Evolutionary conservation across 2,888 invertebrate species (phyloP).

Genomic region (Aporophyla lueneburgensis): DNA sequence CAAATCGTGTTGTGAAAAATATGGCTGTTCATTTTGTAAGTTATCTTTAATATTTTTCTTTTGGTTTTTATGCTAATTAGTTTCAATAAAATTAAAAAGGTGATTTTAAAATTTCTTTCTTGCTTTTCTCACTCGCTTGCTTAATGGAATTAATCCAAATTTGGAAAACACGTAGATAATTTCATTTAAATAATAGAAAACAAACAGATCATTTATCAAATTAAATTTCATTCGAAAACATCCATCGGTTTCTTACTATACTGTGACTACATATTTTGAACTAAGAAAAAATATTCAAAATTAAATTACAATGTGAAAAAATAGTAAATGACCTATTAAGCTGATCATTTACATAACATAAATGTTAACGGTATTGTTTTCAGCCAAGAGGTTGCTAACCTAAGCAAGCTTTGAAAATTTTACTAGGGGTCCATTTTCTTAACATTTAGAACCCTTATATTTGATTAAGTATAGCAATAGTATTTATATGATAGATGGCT

Average conservation of each 20-base stretch:
- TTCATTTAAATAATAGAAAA: too few relatives aligned
- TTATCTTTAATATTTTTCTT: slow-evolving; percentile 34
- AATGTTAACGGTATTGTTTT: neutral
- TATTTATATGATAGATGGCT: too few relatives aligned
- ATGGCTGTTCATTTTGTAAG: slow-evolving; percentile 77
- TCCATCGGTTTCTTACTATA: too few relatives aligned
- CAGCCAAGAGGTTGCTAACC: slow-evolving; percentile 14
- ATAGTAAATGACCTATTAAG: neutral
- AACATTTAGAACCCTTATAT: neutral
- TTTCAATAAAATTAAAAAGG: neutral
- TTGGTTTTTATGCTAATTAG: neutral
- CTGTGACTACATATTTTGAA: neutral
- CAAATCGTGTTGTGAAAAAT: slow-evolving; percentile 64
- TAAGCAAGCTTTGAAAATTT: neutral
- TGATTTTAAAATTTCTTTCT: too few relatives aligned
- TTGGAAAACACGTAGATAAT: neutral
- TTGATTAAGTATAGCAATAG: neutral
- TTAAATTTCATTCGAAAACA: too few relatives aligned
- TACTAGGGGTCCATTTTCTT: neutral
- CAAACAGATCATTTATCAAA: too few relatives aligned
- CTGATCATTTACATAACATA: neutral
- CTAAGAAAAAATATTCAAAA: neutral
- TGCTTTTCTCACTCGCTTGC: neutral
- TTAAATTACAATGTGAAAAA: neutral
- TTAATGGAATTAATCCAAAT: neutral